These are phyloP conservation scores for Helicoverpa zea DNA, from an alignment of 1,140 invertebrate species.

Conservation along the genomic window DNA sequence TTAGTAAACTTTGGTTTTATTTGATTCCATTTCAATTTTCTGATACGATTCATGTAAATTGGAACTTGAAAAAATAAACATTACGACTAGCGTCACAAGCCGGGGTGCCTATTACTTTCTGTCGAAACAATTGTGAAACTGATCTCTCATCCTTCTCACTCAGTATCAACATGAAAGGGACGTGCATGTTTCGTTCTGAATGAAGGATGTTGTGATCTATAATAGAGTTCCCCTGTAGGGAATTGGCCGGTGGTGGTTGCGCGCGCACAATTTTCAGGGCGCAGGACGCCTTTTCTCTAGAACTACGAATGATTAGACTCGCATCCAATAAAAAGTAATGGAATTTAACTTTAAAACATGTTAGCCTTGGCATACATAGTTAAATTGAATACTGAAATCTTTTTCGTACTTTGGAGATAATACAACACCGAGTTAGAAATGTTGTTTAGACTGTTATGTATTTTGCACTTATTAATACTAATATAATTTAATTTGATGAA, in stretches of 20 bases:
- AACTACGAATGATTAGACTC: conserved; percentile 73
- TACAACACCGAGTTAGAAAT: background rate
- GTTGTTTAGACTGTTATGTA: background rate
- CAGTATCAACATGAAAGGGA: conserved; percentile 54
- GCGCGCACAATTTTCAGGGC: conserved; percentile 83
- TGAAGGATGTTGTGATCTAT: conserved; percentile 49
- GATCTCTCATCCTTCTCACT: conserved; percentile 36
- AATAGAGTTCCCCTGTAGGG: conserved; percentile 58
- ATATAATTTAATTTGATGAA: background rate
- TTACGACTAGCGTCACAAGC: conserved; percentile 12
- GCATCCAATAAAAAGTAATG: background rate
- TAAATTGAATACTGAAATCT: background rate
- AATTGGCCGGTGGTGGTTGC: conserved; percentile 65
- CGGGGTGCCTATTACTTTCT: conserved; percentile 17
- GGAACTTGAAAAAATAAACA: conserved; percentile 40
- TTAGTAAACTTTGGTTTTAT: background rate
- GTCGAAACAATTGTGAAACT: conserved; percentile 8
- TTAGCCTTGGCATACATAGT: background rate
- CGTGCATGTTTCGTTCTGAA: conserved; percentile 45
- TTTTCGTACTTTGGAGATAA: no score
- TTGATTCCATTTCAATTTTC: conserved; percentile 20
- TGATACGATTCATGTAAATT: conserved; percentile 30
- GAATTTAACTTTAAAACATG: conserved; percentile 7
- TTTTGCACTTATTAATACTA: background rate
- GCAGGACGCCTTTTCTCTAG: conserved; percentile 77